Percentiles rank a stretch among this genome's conserved stretches.
Evolutionary conservation across 2,888 invertebrate genomes (phyloP).

Genomic region (Heliothis peltigera): DNA sequence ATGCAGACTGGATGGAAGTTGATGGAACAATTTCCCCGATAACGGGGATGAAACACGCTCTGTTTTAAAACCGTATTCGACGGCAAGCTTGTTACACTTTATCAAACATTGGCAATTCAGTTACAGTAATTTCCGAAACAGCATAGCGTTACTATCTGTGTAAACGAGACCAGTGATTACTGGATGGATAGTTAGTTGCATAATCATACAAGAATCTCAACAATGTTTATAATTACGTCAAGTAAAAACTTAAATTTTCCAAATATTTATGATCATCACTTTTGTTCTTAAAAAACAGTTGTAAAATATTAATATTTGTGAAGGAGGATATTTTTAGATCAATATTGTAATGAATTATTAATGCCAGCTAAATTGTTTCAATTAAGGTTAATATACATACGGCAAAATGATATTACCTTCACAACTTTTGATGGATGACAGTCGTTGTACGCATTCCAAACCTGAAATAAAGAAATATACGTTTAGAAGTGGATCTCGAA

Average conservation of each 20-base stretch:
- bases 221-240: too few species aligned
- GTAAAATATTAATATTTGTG: too few species aligned
- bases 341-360: too few species aligned
- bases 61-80: slow-evolving; percentile 4
- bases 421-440: slow-evolving; percentile 66
- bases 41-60: slow-evolving; percentile 13
- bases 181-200: too few species aligned
- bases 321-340: too few species aligned
- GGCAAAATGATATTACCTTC: slow-evolving; percentile 67
- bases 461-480: slow-evolving; percentile 58
- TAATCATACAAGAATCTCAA: too few species aligned
- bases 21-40: slow-evolving; percentile 33
- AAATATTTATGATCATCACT: too few species aligned
- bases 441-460: slow-evolving; percentile 64
- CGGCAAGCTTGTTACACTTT: background rate
- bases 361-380: background rate
- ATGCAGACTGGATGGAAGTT: slow-evolving; percentile 40
- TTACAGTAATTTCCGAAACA: slow-evolving; percentile 6
- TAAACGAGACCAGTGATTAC: too few species aligned
- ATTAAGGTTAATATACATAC: background rate
- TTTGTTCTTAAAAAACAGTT: too few species aligned
- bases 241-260: too few species aligned
- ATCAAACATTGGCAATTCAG: slow-evolving; percentile 6
- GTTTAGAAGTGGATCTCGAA: background rate
- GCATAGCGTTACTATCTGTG: slow-evolving; percentile 1